Evolutionary conservation across 1,140 invertebrate species (phyloP).

Genomic region (Neomicropteryx cornuta): DNA sequence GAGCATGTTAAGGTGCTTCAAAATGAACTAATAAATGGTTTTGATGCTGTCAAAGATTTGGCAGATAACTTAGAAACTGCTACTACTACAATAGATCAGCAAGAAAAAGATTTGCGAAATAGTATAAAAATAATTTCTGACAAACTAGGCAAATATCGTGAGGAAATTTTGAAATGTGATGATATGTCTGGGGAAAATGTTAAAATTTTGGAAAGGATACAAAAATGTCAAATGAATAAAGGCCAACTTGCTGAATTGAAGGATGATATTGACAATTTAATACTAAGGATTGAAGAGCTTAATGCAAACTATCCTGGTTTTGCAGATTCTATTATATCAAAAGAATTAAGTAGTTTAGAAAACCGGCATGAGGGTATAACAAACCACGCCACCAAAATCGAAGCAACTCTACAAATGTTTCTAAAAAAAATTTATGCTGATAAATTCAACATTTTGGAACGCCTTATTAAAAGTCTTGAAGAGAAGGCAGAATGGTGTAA

Average conservation of each 20-base stretch:
- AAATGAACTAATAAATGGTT: slow-evolving; percentile 63
- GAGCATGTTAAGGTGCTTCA: slow-evolving; percentile 58
- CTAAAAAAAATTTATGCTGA: slow-evolving; percentile 82
- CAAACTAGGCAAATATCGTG: slow-evolving; percentile 62
- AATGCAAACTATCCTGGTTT: slow-evolving; percentile 69
- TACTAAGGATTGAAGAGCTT: slow-evolving; percentile 57
- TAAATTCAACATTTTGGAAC: slow-evolving; percentile 68
- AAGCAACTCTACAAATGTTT: slow-evolving; percentile 65
- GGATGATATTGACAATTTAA: slow-evolving; percentile 55
- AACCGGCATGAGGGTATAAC: slow-evolving; percentile 66
- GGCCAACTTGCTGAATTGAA: slow-evolving; percentile 52
- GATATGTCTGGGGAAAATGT: slow-evolving; percentile 79
- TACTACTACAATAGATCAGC: slow-evolving; percentile 56
- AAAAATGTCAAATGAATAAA: slow-evolving; percentile 60
- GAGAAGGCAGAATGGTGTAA: slow-evolving; percentile 91
- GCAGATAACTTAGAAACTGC: slow-evolving; percentile 65
- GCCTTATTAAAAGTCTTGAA: slow-evolving; percentile 64
- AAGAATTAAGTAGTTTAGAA: slow-evolving; percentile 67
- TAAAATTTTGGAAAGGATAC: slow-evolving; percentile 68
- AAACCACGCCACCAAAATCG: slow-evolving; percentile 67
- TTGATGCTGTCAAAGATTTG: slow-evolving; percentile 59
- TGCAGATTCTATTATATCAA: slow-evolving; percentile 60
- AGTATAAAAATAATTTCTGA: slow-evolving; percentile 60
- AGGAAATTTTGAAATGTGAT: slow-evolving; percentile 82
- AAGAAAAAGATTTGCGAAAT: slow-evolving; percentile 59